Evolutionary conservation across 1,140 invertebrate genomes (phyloP).

Genomic region (Choristoneura fumiferana): DNA sequence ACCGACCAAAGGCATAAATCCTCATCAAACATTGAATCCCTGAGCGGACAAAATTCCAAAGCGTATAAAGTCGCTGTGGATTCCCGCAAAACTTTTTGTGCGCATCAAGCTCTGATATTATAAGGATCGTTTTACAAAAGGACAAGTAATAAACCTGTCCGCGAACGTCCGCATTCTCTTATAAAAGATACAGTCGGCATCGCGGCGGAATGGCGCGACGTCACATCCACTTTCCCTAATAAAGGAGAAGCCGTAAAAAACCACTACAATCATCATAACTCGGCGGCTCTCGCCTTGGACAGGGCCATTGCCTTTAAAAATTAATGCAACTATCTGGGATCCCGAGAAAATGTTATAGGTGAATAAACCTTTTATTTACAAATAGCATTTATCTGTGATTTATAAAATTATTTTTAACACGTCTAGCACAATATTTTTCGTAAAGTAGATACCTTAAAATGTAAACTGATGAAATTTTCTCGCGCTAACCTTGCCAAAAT

Average conservation of each 20-base stretch:
- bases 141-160: constrained; percentile 48
- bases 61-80: constrained; percentile 8
- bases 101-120: constrained; percentile 29
- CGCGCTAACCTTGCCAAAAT: too few relatives aligned
- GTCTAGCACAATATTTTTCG: not conserved
- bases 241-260: constrained; percentile 61
- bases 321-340: constrained; percentile 35
- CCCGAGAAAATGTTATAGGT: not conserved
- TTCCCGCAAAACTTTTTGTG: constrained; percentile 25
- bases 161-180: constrained; percentile 41
- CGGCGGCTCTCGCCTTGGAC: constrained; percentile 35
- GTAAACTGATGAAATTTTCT: too few relatives aligned
- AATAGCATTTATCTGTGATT: not conserved
- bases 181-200: constrained; percentile 47
- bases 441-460: too few relatives aligned
- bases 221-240: constrained; percentile 52
- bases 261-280: constrained; percentile 72
- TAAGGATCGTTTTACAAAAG: constrained; percentile 35
- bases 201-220: constrained; percentile 42
- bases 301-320: constrained; percentile 48
- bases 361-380: constrained; percentile 8
- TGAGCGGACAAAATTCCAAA: constrained; percentile 12
- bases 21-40: constrained; percentile 18
- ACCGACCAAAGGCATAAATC: constrained; percentile 11
- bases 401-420: not conserved